Conservation (phyloP, 2,113 vertebrate species). For the Bubo bubo region DNA sequence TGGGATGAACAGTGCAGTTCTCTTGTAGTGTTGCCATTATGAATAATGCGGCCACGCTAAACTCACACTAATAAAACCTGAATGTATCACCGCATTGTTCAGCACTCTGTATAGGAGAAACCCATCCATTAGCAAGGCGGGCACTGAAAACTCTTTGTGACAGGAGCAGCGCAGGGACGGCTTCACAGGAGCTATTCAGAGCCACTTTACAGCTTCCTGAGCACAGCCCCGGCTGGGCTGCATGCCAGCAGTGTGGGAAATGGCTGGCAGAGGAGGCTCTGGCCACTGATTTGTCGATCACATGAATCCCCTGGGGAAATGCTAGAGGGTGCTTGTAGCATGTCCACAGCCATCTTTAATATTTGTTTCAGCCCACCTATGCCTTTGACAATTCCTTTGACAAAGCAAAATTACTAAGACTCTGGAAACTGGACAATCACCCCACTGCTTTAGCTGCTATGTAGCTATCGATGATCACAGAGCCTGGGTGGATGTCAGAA, state of each 20-base stretch:
- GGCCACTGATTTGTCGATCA: neutral
- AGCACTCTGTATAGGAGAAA: neutral
- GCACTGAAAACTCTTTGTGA: slow-evolving; percentile 55
- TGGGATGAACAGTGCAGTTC: slow-evolving; percentile 18
- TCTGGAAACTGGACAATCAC: neutral
- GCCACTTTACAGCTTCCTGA: slow-evolving; percentile 43
- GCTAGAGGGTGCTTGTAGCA: neutral
- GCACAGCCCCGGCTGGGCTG: neutral
- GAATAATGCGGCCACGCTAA: neutral
- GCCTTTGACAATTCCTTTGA: neutral
- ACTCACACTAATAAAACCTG: slow-evolving; percentile 39
- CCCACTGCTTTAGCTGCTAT: neutral
- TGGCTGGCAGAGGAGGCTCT: neutral
- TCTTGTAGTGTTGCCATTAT: neutral
- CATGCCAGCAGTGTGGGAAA: slow-evolving; percentile 5
- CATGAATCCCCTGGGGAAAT: neutral
- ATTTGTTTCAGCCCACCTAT: neutral
- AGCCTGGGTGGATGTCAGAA: neutral
- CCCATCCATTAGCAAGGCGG: slow-evolving; percentile 29
- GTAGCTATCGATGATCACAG: neutral
- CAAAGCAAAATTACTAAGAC: neutral
- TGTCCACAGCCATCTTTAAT: neutral
- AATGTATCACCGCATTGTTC: slow-evolving; percentile 32
- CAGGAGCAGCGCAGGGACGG: neutral
- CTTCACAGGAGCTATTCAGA: slow-evolving; percentile 57